These are phyloP conservation scores for Zelostemma sp. DNA, from an alignment of 1,140 invertebrate species.

Conservation along the genomic window DNA sequence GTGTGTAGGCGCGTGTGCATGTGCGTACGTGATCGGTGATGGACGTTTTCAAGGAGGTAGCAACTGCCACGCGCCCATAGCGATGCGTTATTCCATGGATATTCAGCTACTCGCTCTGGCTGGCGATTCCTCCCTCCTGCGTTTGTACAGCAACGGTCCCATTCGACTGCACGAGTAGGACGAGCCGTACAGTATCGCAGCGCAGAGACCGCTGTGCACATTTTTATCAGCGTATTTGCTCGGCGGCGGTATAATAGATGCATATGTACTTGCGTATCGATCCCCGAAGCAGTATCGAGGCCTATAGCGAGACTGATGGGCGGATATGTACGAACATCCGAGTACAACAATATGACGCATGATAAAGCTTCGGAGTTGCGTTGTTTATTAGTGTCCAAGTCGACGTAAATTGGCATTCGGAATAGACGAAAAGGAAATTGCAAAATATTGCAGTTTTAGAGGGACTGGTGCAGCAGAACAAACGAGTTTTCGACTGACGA, in stretches of 20 bases:
- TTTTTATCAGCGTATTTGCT: constrained; percentile 10
- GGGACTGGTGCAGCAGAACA: no score
- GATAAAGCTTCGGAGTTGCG: constrained; percentile 28
- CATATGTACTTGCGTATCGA: constrained; percentile 49
- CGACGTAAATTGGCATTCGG: no score
- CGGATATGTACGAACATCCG: constrained; percentile 48
- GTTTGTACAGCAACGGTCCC: constrained; percentile 41
- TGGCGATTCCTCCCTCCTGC: constrained; percentile 33
- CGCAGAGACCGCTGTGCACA: constrained; percentile 21
- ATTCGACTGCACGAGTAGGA: constrained; percentile 33
- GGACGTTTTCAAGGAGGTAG: constrained; percentile 41
- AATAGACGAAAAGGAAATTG: no score
- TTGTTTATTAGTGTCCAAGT: no score
- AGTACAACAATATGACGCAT: constrained; percentile 33
- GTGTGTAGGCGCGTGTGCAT: constrained; percentile 42
- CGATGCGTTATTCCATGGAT: constrained; percentile 42
- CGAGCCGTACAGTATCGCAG: constrained; percentile 7
- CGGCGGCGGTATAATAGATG: constrained; percentile 9
- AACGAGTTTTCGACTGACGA: no score
- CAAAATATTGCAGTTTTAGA: no score
- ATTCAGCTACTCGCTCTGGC: constrained; percentile 18
- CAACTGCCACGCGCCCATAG: constrained; percentile 46
- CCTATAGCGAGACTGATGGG: constrained; percentile 48
- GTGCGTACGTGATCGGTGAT: constrained; percentile 36
- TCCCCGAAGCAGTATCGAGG: constrained; percentile 33